Evolutionary conservation across 2,113 vertebrate genomes (phyloP).

Genomic region (Phalacrocorax brasilianus): DNA sequence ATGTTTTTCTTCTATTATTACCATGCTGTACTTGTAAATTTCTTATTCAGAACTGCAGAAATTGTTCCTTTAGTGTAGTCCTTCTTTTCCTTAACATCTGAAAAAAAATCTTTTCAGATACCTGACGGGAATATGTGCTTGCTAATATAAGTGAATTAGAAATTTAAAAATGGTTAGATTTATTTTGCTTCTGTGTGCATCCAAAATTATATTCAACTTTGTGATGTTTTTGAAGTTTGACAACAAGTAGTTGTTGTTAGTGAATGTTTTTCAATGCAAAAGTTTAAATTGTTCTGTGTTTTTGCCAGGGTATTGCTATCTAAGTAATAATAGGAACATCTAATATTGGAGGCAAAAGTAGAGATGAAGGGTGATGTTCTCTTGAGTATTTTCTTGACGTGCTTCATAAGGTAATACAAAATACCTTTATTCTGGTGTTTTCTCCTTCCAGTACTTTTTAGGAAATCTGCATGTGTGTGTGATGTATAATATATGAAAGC

Average conservation of each 20-base stretch:
- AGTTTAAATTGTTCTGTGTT: not conserved
- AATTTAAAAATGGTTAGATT: not conserved
- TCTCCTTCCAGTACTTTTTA: not conserved
- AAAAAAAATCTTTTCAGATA: not conserved
- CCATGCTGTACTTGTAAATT: not conserved
- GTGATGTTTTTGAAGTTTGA: not conserved
- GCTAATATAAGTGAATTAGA: not conserved
- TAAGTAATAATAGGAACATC: not conserved
- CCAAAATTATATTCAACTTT: not conserved
- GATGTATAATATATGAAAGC: not conserved
- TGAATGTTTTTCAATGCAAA: not conserved
- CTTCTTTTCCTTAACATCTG: not conserved
- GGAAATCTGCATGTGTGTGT: not conserved
- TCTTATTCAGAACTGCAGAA: not conserved
- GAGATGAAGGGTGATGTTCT: not conserved
- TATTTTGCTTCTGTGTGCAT: not conserved
- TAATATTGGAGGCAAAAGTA: not conserved
- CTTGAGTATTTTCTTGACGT: not conserved
- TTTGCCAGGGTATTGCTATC: not conserved
- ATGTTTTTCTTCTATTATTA: not conserved
- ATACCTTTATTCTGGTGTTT: not conserved
- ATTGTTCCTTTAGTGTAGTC: not conserved
- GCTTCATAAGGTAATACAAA: not conserved
- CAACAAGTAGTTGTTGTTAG: not conserved
- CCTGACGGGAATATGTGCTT: not conserved